Conservation (phyloP, 2,888 invertebrate species). For the Poecilus cupreus region DNA sequence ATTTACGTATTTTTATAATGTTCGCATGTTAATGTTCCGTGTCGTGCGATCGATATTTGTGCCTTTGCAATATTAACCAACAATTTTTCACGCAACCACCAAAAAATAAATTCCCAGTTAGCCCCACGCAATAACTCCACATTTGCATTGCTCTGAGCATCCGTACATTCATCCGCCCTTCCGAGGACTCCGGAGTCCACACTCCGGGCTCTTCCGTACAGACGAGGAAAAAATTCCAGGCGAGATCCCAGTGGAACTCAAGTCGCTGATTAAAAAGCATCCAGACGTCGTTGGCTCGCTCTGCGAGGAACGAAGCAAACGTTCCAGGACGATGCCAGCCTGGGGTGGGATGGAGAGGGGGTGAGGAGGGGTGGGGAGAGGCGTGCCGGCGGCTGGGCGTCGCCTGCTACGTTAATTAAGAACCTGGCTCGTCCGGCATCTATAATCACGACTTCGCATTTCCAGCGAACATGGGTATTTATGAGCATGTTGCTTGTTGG, state of each 20-base stretch:
- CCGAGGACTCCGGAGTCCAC: too few relatives aligned
- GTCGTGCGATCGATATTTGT: neutral
- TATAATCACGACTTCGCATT: slow-evolving; percentile 21
- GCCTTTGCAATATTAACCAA: neutral
- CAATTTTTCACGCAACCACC: neutral
- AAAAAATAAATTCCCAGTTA: too few relatives aligned
- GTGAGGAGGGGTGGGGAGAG: neutral
- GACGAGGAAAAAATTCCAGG: too few relatives aligned
- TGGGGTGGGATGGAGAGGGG: neutral
- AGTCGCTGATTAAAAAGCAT: slow-evolving; percentile 36
- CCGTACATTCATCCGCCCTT: too few relatives aligned
- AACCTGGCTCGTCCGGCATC: slow-evolving; percentile 5
- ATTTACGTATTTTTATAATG: too few relatives aligned
- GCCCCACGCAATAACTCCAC: too few relatives aligned
- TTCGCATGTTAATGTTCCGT: too few relatives aligned
- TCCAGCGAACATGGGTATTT: neutral
- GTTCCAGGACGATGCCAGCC: neutral
- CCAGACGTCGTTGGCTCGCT: neutral
- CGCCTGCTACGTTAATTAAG: slow-evolving; percentile 31
- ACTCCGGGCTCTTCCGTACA: too few relatives aligned
- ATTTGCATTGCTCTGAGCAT: too few relatives aligned
- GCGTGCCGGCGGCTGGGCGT: slow-evolving; percentile 7
- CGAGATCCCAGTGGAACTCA: slow-evolving; percentile 2
- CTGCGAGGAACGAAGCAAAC: neutral
- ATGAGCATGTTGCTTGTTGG: neutral